Percentiles rank a stretch among this genome's conserved stretches.
Conservation (phyloP, 2,797 vertebrate species). For the Buceros bicornis region DNA sequence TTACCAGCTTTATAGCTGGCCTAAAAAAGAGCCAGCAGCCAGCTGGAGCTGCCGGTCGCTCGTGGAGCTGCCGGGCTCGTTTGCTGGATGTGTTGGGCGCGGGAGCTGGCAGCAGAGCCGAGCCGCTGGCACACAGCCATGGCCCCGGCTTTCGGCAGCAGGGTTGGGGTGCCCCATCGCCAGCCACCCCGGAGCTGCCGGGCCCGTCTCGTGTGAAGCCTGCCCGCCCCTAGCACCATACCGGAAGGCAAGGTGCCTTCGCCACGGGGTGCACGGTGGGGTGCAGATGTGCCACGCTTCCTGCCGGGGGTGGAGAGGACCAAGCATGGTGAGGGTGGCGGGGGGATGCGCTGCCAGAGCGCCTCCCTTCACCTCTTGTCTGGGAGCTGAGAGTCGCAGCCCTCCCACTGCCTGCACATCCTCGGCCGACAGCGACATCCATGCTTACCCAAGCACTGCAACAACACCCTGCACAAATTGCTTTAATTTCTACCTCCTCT, state of each 20-base stretch:
- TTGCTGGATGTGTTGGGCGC: not conserved
- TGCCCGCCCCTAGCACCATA: fast-evolving
- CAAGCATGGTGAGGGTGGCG: not conserved
- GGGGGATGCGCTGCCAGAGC: not conserved
- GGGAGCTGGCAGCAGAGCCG: not conserved
- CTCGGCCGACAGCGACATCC: not conserved
- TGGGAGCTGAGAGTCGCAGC: not conserved
- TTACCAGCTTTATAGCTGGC: constrained; percentile 38
- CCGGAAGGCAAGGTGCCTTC: not conserved
- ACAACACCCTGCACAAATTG: not conserved
- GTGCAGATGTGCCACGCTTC: not conserved
- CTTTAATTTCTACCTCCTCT: not conserved
- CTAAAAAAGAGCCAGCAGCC: not conserved
- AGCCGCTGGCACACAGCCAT: not conserved
- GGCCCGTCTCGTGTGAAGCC: not conserved
- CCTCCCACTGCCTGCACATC: not conserved
- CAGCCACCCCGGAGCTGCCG: fast-evolving
- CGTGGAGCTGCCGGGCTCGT: not conserved
- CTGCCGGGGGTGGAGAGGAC: not conserved
- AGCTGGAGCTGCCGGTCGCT: not conserved
- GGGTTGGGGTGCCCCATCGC: not conserved
- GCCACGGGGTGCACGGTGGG: not conserved
- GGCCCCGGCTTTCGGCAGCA: not conserved
- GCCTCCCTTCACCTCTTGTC: not conserved
- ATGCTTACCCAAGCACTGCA: not conserved